These are phyloP conservation scores for Tenthredo scrophulariae DNA, from an alignment of 2,888 invertebrate species.

Conservation along the genomic window DNA sequence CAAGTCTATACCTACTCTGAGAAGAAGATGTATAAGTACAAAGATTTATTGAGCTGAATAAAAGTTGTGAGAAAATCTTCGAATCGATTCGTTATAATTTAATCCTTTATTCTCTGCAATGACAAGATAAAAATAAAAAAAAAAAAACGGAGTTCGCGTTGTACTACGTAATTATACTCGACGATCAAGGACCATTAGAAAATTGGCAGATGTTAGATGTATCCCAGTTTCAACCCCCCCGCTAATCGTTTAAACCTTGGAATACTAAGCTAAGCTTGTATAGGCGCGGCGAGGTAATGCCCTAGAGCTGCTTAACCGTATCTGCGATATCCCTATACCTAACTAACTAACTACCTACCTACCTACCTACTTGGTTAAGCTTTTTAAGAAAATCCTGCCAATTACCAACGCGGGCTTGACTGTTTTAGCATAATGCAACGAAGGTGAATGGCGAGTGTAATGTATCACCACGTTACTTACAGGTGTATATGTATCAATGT, in stretches of 20 bases:
- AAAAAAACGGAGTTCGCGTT: neutral
- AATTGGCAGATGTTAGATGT: neutral
- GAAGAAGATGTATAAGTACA: neutral
- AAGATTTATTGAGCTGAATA: neutral
- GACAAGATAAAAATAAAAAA: too few species aligned
- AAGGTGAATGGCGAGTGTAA: slow-evolving; percentile 16
- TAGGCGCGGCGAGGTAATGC: slow-evolving; percentile 36
- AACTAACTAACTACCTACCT: neutral
- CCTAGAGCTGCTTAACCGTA: slow-evolving; percentile 46
- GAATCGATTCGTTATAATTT: neutral
- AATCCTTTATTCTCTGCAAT: too few species aligned
- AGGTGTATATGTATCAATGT: neutral
- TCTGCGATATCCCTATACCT: neutral
- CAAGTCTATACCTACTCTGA: neutral
- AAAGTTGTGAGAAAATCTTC: neutral
- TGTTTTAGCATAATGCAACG: slow-evolving; percentile 19
- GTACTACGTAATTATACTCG: neutral
- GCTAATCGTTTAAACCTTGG: slow-evolving; percentile 32
- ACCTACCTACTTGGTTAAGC: slow-evolving; percentile 4
- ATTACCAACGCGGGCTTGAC: slow-evolving; percentile 26
- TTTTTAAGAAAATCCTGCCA: slow-evolving; percentile 43
- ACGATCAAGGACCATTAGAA: neutral
- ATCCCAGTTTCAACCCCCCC: neutral
- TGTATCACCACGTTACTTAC: neutral
- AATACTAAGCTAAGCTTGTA: slow-evolving; percentile 26